phyloP scores from a whole-genome alignment of 2,797 vertebrate genomes.

The Etheostoma perlongum region DNA sequence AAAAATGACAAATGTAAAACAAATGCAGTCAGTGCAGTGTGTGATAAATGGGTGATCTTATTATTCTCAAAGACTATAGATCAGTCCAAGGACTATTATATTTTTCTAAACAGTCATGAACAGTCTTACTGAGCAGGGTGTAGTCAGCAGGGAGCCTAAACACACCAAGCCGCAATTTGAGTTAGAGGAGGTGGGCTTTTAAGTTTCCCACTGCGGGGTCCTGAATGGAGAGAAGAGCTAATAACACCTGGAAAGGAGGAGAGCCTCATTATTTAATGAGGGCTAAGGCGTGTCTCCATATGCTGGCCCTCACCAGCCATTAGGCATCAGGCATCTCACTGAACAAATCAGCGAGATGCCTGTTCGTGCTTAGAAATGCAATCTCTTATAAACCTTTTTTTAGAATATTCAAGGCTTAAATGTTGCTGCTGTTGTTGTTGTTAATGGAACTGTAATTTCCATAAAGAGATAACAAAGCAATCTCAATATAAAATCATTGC shows the following conservation, averaged over 20 bases:
- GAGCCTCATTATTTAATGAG: constrained; percentile 63
- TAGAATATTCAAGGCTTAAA: not conserved
- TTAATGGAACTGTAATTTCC: constrained; percentile 3
- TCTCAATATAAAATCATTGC: not conserved
- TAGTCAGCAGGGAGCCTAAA: not conserved
- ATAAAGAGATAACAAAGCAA: not conserved
- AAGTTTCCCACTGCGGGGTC: constrained; percentile 25
- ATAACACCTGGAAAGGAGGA: constrained; percentile 69
- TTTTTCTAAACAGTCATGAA: not conserved
- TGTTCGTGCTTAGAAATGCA: constrained; percentile 14
- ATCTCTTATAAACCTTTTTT: not conserved
- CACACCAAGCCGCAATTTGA: not conserved
- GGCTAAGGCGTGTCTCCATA: constrained; percentile 62
- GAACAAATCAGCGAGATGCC: constrained; percentile 31
- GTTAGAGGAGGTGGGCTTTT: constrained; percentile 8
- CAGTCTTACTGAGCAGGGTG: not conserved
- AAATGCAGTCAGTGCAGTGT: not conserved
- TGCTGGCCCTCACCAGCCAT: constrained; percentile 65
- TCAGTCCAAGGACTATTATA: not conserved
- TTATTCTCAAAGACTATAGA: not conserved
- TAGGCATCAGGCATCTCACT: constrained; percentile 20
- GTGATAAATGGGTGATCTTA: not conserved
- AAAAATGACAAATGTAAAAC: constrained; percentile 6
- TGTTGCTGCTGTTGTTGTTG: not conserved
- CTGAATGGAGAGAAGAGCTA: constrained; percentile 19